Evolutionary conservation across 1,140 invertebrate genomes (phyloP).

Genomic region (Leucophenga varia): DNA sequence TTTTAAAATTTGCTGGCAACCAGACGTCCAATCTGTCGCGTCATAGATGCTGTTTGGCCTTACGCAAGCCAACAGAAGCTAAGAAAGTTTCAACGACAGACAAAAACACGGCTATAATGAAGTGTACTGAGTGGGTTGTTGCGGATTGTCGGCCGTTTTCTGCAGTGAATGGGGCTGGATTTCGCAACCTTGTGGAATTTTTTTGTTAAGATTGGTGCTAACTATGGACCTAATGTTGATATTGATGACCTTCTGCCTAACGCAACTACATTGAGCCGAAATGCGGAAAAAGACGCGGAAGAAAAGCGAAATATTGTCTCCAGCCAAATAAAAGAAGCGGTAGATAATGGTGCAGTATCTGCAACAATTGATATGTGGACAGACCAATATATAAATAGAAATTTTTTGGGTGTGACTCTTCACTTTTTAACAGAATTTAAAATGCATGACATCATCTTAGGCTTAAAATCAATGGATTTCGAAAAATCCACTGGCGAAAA

Average conservation of each 20-base stretch:
- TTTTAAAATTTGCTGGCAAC: too few species aligned
- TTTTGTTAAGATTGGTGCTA: too few species aligned
- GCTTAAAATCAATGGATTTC: too few species aligned
- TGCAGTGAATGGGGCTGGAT: slow-evolving; percentile 4
- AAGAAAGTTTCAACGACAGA: too few species aligned
- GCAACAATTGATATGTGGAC: slow-evolving; percentile 9
- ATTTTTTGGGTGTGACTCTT: slow-evolving; percentile 11
- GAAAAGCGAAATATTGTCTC: slow-evolving; percentile 4
- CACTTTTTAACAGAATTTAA: slow-evolving; percentile 3
- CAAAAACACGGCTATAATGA: too few species aligned
- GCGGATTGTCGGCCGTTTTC: slow-evolving; percentile 6
- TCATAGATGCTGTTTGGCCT: too few species aligned
- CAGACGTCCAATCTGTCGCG: too few species aligned
- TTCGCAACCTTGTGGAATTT: background rate
- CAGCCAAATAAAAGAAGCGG: background rate
- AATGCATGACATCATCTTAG: slow-evolving; percentile 7
- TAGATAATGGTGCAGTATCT: slow-evolving; percentile 2
- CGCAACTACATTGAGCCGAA: background rate
- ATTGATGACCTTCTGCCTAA: slow-evolving; percentile 5
- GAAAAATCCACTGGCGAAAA: too few species aligned
- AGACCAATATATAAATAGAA: slow-evolving; percentile 6
- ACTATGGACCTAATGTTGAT: slow-evolving; percentile 5
- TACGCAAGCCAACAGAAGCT: too few species aligned
- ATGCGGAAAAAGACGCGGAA: background rate
- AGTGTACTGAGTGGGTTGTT: background rate